Evolutionary conservation across 2,888 invertebrate genomes (phyloP), one percentile per base, ranked within the genome.

Genomic region (Monochamus alternatus): DNA sequence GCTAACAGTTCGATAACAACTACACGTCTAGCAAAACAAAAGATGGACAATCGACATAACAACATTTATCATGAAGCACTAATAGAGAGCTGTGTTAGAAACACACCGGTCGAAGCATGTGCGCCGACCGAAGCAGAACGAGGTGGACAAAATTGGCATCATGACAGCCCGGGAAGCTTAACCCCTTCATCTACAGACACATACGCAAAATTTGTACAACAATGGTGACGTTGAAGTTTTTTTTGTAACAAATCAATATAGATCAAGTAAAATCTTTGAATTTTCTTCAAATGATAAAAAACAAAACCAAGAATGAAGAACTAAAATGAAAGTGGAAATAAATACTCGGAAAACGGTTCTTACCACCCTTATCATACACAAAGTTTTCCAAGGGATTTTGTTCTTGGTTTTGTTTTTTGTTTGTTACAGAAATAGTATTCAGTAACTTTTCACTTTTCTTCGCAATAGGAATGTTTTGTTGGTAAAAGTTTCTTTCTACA

Each of bases 61-160:
- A 71, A 71, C 62, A 71, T 70, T 12, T 70, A 71, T 71, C 38
- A 71, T 62, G 66, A 79, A 77, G 75, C 76, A 71, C 74, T 75
- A 75, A 66, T 60, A 71, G 65, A 44, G 62, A 82, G 82, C 82
- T 82, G 84, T 83, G 84, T 85, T 84, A 84, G 86, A 89, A 90
- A 93, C 95, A 95, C 96, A 98, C 98, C 97, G 97, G 96, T 92
- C 94, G 95, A 91, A 98, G 94, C 91, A 97, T 95, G 92, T 96
- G 96, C 91, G 96, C 95, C 92, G 98, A 98, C 91, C 98, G 95
- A 91, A 98, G 97, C 92, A 97, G 93, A 90, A 98, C 95, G 93
- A 96, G 96, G 90, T 96, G 96, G 93, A 97, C 96, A 93, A 96
- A 97, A 91, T 94, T 94, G 90, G 96, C 95, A 93, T 97, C 96